A percentile compares a stretch with the other conserved stretches of the same genome.
Conservation (phyloP, 2,113 vertebrate species). For the Ginglymostoma cirratum region DNA sequence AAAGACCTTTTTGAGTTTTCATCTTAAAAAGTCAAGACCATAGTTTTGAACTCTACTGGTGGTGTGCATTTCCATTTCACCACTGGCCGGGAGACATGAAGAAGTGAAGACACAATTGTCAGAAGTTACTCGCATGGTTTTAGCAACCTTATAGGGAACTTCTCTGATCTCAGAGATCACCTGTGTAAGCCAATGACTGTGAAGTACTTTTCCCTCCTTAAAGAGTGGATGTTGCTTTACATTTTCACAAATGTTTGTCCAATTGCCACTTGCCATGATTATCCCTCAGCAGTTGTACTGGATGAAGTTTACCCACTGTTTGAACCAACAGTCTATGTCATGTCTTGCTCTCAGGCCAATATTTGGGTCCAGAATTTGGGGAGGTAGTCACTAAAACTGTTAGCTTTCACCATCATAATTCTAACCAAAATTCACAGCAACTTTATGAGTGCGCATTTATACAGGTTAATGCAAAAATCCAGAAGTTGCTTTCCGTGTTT, state of each 20-base stretch:
- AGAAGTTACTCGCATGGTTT: neutral
- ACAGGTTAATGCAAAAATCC: too few species aligned
- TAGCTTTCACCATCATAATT: neutral
- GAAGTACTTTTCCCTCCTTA: neutral
- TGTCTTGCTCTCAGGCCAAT: neutral
- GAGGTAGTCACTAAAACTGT: too few species aligned
- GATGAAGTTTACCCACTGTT: neutral
- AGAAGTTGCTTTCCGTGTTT: too few species aligned
- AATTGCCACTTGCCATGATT: neutral
- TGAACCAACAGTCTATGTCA: neutral
- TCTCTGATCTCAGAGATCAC: neutral
- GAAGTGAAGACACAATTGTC: neutral
- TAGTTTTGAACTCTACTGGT: too few species aligned
- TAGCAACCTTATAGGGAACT: neutral
- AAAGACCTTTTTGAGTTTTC: too few species aligned
- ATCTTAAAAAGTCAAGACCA: too few species aligned
- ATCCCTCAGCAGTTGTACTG: neutral
- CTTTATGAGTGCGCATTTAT: too few species aligned
- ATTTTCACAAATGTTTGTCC: neutral
- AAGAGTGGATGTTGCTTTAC: too few species aligned
- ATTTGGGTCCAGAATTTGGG: neutral
- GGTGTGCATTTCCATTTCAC: too few species aligned
- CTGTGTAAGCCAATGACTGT: neutral
- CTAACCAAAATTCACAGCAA: too few species aligned
- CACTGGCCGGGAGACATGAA: too few species aligned